Conservation (phyloP, 2,888 invertebrate species). For the Orchestes rusci region DNA sequence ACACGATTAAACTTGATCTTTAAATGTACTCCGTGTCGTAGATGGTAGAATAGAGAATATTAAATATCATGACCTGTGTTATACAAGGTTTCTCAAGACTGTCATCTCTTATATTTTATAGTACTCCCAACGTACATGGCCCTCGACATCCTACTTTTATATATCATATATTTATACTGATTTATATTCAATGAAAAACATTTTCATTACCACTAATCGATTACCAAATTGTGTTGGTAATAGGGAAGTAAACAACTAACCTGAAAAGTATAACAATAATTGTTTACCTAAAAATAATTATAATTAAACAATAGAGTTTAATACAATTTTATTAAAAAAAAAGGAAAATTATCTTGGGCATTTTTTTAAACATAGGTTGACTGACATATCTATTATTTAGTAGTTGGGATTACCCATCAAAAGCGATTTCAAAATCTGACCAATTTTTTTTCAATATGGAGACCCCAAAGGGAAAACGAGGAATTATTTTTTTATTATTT, state of each 20-base stretch:
- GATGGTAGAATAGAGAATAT: no score
- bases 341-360: slow-evolving; percentile 41
- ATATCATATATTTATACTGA: slow-evolving; percentile 45
- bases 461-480: no score
- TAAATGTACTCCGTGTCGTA: no score
- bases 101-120: no score
- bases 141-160: slow-evolving; percentile 39
- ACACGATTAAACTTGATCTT: no score
- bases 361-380: slow-evolving; percentile 35
- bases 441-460: no score
- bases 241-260: slow-evolving; percentile 29
- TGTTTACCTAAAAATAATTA: slow-evolving; percentile 39
- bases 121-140: slow-evolving; percentile 38
- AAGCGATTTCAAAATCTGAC: no score
- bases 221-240: slow-evolving; percentile 28
- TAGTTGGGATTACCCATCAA: no score
- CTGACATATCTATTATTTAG: slow-evolving; percentile 32
- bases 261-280: slow-evolving; percentile 42
- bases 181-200: slow-evolving; percentile 43
- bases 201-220: slow-evolving; percentile 40
- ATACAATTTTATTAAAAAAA: slow-evolving; percentile 43
- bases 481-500: no score
- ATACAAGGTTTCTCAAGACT: no score
- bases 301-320: slow-evolving; percentile 43
- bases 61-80: no score